A percentile compares a stretch with the other conserved stretches of the same genome.
Evolutionary conservation across 2,113 vertebrate species (phyloP).

Genomic region (Penelope pileata): DNA sequence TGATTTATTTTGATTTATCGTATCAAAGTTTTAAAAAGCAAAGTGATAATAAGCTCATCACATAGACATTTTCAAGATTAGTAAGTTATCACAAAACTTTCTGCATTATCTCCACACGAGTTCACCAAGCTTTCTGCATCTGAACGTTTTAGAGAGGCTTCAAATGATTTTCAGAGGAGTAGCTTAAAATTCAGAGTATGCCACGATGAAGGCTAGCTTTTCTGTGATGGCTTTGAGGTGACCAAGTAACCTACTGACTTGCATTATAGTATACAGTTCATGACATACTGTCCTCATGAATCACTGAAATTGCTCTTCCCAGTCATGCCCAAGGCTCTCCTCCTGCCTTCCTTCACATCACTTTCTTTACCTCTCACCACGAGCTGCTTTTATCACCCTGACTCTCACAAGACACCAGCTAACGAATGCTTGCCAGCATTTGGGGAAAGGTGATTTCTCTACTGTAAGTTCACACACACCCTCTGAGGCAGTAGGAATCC

Average conservation of each 20-base stretch:
- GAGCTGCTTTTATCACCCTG: neutral
- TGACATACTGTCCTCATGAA: neutral
- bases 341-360: neutral
- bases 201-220: neutral
- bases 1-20: slow-evolving; percentile 18
- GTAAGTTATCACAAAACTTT: slow-evolving; percentile 6
- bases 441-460: neutral
- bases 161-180: neutral
- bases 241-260: slow-evolving; percentile 26
- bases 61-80: slow-evolving; percentile 1
- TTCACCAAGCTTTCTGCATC: neutral
- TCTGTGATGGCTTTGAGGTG: slow-evolving; percentile 1
- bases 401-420: neutral
- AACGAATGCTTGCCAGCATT: neutral
- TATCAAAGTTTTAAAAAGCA: slow-evolving; percentile 15
- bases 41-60: slow-evolving; percentile 8
- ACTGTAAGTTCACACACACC: neutral
- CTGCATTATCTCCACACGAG: neutral
- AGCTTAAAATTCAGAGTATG: slow-evolving; percentile 29
- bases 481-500: neutral
- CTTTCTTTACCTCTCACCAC: neutral
- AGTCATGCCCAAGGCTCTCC: neutral
- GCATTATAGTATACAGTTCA: neutral
- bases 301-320: neutral
- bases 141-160: neutral